Evolutionary conservation across 2,113 vertebrate genomes (phyloP).

Genomic region (Takifugu flavidus): DNA sequence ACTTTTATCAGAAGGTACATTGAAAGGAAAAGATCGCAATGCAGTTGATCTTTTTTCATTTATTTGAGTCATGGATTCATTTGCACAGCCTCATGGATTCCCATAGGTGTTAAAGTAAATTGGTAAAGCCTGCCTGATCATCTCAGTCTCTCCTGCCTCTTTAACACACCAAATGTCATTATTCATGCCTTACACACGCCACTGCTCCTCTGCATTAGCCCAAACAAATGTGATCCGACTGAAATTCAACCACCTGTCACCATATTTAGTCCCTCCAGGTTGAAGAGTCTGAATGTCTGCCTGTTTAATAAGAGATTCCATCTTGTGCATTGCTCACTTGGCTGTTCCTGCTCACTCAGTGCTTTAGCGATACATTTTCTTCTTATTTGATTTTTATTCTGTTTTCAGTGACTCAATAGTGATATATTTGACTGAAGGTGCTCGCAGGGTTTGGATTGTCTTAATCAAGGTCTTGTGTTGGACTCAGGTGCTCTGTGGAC

Average conservation of each 20-base stretch:
- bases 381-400: background rate
- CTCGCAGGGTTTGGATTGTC: slow-evolving; percentile 56
- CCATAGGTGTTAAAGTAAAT: slow-evolving; percentile 20
- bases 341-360: slow-evolving; percentile 47
- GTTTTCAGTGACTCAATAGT: slow-evolving; percentile 51
- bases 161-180: background rate
- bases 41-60: slow-evolving; percentile 3
- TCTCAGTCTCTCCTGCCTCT: background rate
- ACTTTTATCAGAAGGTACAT: too few species aligned
- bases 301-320: slow-evolving; percentile 10
- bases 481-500: slow-evolving; percentile 44
- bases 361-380: slow-evolving; percentile 47
- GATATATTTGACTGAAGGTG: slow-evolving; percentile 76
- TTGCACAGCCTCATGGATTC: too few species aligned
- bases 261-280: background rate
- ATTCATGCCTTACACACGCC: slow-evolving; percentile 52
- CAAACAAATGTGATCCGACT: slow-evolving; percentile 50
- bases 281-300: slow-evolving; percentile 31
- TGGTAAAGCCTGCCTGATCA: slow-evolving; percentile 19
- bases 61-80: background rate
- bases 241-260: background rate
- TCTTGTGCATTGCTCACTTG: slow-evolving; percentile 46
- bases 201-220: slow-evolving; percentile 51
- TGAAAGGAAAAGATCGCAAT: too few species aligned
- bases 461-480: slow-evolving; percentile 42